Conservation (phyloP, 2,113 vertebrate genomes). For the Vidua macroura region DNA sequence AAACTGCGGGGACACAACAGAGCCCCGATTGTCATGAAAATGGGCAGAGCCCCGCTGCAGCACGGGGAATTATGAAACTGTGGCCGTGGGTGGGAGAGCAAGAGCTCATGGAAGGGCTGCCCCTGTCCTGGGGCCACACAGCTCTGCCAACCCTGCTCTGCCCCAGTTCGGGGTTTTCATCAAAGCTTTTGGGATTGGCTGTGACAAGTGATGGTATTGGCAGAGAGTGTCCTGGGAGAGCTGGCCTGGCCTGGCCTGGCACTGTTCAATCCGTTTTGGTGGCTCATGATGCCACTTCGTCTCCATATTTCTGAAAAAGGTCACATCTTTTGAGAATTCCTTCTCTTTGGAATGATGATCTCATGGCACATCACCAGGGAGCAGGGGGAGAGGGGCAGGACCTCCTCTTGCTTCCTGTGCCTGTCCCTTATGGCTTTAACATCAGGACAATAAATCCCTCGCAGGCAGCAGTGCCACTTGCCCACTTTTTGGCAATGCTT, state of each 20-base stretch:
- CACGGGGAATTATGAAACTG: background rate
- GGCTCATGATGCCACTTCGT: accelerated
- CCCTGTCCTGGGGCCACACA: background rate
- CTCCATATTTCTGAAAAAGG: background rate
- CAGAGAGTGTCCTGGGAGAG: background rate
- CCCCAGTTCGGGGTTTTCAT: background rate
- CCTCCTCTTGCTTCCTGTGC: background rate
- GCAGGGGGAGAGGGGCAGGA: background rate
- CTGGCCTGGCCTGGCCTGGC: background rate
- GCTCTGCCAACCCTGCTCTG: background rate
- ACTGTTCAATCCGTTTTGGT: background rate
- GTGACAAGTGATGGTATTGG: background rate
- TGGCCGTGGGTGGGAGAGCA: background rate
- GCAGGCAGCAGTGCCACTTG: background rate
- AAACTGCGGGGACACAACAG: constrained; percentile 34
- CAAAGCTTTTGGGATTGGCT: background rate
- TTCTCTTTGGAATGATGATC: background rate
- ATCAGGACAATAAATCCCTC: background rate
- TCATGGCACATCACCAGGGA: background rate
- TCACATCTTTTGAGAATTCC: background rate
- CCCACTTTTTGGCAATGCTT: background rate
- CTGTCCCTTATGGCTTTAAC: background rate
- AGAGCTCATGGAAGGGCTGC: background rate
- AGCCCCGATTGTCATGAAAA: constrained; percentile 61
- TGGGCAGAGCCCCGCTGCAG: background rate